phyloP scores from a whole-genome alignment of 2,888 invertebrate genomes.

The Apeira syringaria region DNA sequence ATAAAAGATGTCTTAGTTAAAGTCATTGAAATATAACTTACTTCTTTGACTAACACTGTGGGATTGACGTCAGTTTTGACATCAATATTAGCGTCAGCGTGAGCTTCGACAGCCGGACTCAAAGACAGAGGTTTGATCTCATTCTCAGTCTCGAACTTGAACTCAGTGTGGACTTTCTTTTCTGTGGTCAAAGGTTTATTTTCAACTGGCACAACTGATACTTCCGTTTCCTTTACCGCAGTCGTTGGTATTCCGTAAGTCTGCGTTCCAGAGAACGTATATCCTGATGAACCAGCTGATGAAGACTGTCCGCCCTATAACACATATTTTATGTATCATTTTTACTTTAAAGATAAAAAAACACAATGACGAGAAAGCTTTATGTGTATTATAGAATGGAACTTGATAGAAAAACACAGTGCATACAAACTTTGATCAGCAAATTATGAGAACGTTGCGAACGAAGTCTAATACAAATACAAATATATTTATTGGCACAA shows the following conservation, averaged over 20 bases:
- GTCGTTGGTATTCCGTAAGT: constrained; percentile 42
- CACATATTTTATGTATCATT: background rate
- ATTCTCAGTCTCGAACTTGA: constrained; percentile 52
- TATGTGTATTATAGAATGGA: constrained; percentile 14
- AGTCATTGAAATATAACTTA: constrained; percentile 57
- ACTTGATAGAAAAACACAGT: constrained; percentile 12
- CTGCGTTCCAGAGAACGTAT: constrained; percentile 50
- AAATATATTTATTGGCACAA: too few species aligned
- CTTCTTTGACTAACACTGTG: constrained; percentile 60
- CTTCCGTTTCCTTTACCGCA: constrained; percentile 42
- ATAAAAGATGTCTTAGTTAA: constrained; percentile 8
- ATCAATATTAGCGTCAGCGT: constrained; percentile 41
- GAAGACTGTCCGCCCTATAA: constrained; percentile 58
- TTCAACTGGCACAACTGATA: constrained; percentile 37
- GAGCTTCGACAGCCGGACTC: constrained; percentile 33
- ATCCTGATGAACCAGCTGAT: constrained; percentile 50
- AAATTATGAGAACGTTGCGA: too few species aligned
- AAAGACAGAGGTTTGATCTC: constrained; percentile 48
- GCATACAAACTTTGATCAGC: constrained; percentile 17
- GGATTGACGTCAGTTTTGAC: constrained; percentile 37
- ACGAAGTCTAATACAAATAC: too few species aligned
- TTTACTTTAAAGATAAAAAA: too few species aligned
- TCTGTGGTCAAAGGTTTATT: constrained; percentile 17
- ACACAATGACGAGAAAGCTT: background rate
- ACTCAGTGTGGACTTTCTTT: constrained; percentile 47